Base-by-base conservation (phyloP, 1,140 invertebrate genomes). In the Heliconius himera region DNA sequence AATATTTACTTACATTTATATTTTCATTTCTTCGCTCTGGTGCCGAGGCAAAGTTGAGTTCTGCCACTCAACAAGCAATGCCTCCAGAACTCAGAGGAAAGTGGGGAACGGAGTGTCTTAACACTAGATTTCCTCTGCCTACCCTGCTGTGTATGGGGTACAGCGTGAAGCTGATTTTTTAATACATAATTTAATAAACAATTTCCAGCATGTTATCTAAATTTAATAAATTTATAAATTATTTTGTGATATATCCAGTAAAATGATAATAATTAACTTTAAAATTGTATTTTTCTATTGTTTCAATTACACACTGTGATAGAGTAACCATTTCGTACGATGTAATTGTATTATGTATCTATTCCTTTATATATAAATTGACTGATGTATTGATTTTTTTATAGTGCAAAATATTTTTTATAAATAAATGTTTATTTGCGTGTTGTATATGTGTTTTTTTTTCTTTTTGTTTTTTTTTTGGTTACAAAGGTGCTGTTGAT, bases 321-420 rank as follows among this genome's bases (percentile, higher is more conserved):
- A 85, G 75, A 78, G 72, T 75, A 81, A 84, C 76, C 79, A 82
- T 84, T 81, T 78, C 38, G 36, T 79, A 74, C 33, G n/a, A 49
- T 74, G 20, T 70, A 38, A 78, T 29, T 18, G 4, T 77, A 38
- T 38, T 56, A 51, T 77, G 33, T 82, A 3, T 36, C 33, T 36
- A 81, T 29, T 78, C 36, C 20, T 80, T 41, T 83, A 78, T 82
- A 16, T 77, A 54, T 70, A 75, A 74, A 83, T 74, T 51, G 81
- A 82, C 81, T 84, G 79, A 82, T 82, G 81, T 77, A 56, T 79
- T 74, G 4, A 16, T 22, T 73, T 78, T 84, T 78, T 82, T 80
- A 77, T 75, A 76, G 73, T 82, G 78, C 70, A 80, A 78, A 82
- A 72, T 82, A 81, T 85, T 85, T 85, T 84, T 84, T n/a, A 85